phyloP scores from a whole-genome alignment of 2,113 vertebrate genomes.

The Dromiciops gliroides region DNA sequence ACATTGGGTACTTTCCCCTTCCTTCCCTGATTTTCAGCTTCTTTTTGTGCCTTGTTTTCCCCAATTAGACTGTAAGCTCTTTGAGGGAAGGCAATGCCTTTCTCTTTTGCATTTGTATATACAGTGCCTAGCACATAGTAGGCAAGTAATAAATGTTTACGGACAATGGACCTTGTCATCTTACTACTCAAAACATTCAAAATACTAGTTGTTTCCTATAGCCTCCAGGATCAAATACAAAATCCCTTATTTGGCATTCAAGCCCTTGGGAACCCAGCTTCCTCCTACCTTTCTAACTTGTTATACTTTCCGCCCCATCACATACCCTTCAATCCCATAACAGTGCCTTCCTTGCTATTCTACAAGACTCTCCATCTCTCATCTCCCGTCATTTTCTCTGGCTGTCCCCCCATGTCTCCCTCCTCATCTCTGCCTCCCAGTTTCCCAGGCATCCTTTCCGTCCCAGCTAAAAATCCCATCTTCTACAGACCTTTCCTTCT shows the following conservation, averaged over 20 bases:
- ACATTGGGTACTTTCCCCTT: not conserved
- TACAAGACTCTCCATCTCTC: not conserved
- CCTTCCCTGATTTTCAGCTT: not conserved
- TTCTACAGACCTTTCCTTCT: not conserved
- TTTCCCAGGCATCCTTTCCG: not conserved
- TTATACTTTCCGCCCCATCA: not conserved
- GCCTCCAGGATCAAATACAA: not conserved
- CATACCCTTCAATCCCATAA: not conserved
- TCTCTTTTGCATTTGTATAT: not conserved
- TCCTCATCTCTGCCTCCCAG: not conserved
- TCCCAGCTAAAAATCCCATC: not conserved
- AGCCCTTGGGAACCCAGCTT: not conserved
- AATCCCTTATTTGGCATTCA: not conserved
- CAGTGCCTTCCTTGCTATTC: not conserved
- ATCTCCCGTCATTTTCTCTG: not conserved
- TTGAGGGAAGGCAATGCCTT: not conserved
- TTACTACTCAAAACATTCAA: not conserved
- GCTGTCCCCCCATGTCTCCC: not conserved
- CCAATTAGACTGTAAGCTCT: not conserved
- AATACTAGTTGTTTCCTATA: not conserved
- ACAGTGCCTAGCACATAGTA: not conserved
- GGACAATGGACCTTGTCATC: not conserved
- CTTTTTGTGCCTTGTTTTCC: not conserved
- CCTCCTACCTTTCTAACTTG: not conserved
- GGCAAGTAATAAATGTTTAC: not conserved